Evolutionary conservation across 2,888 invertebrate species (phyloP).

Genomic region (Anticlea derivata): DNA sequence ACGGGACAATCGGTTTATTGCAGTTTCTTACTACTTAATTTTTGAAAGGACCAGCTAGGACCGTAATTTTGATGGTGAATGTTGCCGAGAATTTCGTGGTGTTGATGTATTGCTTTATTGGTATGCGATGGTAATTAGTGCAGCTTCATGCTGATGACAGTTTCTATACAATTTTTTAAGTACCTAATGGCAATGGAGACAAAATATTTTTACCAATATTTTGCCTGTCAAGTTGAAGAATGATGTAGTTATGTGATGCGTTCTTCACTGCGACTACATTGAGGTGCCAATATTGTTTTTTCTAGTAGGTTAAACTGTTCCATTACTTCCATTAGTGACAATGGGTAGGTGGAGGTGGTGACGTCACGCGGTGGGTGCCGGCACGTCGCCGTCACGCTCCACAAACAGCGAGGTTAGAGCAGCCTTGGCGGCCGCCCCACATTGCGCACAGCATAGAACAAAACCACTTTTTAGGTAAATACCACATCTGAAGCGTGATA

Average conservation of each 20-base stretch:
- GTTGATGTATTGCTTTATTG: conserved; percentile 42
- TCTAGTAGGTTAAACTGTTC: neutral
- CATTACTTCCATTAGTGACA: conserved; percentile 17
- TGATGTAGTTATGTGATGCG: no score
- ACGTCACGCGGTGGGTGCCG: conserved; percentile 79
- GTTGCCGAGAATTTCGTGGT: conserved; percentile 29
- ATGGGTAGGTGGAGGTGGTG: conserved; percentile 38
- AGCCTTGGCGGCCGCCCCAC: conserved; percentile 80
- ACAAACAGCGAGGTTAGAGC: conserved; percentile 80
- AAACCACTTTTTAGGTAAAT: conserved; percentile 63
- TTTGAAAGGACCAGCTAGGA: conserved; percentile 16
- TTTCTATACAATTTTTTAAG: neutral
- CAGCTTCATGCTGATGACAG: conserved; percentile 29
- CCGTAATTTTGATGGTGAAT: conserved; percentile 11
- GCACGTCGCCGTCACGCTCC: conserved; percentile 83
- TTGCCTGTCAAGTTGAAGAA: no score
- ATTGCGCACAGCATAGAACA: conserved; percentile 75
- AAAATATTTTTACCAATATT: neutral
- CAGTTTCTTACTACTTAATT: conserved; percentile 33
- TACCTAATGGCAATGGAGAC: neutral
- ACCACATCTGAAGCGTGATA: conserved; percentile 48
- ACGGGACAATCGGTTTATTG: conserved; percentile 30
- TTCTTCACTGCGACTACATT: no score
- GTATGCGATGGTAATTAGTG: conserved; percentile 33
- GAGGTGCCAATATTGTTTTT: neutral